phyloP scores from a whole-genome alignment of 2,797 vertebrate species.

The Hafferia zeledoni region DNA sequence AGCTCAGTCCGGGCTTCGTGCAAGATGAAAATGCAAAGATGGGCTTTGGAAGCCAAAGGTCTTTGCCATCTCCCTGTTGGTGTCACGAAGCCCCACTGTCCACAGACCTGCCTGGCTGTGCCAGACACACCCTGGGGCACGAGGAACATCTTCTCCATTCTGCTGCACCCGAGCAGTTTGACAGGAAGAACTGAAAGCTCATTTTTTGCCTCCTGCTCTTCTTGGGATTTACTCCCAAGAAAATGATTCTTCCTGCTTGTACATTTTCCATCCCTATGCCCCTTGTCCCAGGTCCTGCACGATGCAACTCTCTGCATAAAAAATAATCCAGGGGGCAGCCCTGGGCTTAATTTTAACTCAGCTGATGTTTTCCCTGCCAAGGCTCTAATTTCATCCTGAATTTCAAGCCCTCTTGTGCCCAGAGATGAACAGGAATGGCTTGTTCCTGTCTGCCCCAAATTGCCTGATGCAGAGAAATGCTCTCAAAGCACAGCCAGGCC shows the following conservation, averaged over 20 bases:
- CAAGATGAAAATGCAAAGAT: background rate
- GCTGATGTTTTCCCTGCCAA: background rate
- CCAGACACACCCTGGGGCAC: background rate
- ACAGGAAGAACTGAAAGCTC: background rate
- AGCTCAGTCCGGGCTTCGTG: background rate
- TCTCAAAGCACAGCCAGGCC: slow-evolving; percentile 15
- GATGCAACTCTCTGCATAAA: background rate
- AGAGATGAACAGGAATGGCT: slow-evolving; percentile 4
- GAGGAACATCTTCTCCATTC: background rate
- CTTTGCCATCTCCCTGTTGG: background rate
- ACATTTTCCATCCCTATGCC: fast-evolving
- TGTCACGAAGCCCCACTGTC: fast-evolving
- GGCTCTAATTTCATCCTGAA: background rate
- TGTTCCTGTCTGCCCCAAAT: background rate
- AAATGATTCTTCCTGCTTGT: background rate
- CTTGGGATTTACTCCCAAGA: background rate
- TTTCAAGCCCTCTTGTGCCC: slow-evolving; percentile 34
- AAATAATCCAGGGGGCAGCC: background rate
- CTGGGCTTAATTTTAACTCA: background rate
- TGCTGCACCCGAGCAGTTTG: fast-evolving
- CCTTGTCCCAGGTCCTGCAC: background rate
- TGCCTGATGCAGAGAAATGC: slow-evolving; percentile 24
- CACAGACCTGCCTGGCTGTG: background rate
- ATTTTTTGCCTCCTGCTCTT: background rate
- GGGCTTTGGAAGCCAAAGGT: background rate